Percentiles rank a stretch among this genome's conserved stretches.
phyloP scores from a whole-genome alignment of 2,888 invertebrate genomes.

The Heliconius charithonia region DNA sequence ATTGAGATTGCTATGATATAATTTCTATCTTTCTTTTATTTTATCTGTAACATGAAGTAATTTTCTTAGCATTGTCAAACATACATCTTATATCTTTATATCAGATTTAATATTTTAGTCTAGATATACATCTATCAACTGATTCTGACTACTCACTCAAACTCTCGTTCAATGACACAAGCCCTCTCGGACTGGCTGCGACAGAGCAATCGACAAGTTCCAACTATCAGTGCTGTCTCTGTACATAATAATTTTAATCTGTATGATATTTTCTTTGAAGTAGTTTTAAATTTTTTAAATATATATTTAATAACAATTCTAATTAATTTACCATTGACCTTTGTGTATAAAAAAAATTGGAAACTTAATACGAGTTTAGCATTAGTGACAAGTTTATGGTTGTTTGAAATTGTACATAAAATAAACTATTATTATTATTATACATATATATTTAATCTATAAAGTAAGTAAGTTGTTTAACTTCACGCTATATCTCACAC shows the following conservation, averaged over 20 bases:
- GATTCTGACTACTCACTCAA: conserved; percentile 23
- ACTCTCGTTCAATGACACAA: conserved; percentile 70
- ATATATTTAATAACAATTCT: too few relatives aligned
- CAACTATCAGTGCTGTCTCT: conserved; percentile 74
- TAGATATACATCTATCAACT: conserved; percentile 15
- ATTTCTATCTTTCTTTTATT: not conserved
- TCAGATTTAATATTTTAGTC: not conserved
- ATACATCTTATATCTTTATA: not conserved
- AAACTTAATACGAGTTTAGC: not conserved
- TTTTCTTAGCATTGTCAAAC: not conserved
- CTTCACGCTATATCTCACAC: too few relatives aligned
- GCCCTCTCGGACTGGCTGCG: conserved; percentile 63
- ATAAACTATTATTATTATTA: not conserved
- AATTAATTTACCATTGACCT: too few relatives aligned
- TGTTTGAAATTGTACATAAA: not conserved
- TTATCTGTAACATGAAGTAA: not conserved
- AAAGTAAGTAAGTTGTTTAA: too few relatives aligned
- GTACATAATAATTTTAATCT: conserved; percentile 56
- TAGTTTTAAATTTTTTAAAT: too few relatives aligned
- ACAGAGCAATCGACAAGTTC: conserved; percentile 76
- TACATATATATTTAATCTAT: too few relatives aligned
- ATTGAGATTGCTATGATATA: not conserved
- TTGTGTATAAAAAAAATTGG: not conserved
- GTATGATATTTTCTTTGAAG: not conserved
- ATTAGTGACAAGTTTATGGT: not conserved